Base-by-base conservation (phyloP, 2,888 invertebrate genomes). In the Macrosoma leucophasiata region DNA sequence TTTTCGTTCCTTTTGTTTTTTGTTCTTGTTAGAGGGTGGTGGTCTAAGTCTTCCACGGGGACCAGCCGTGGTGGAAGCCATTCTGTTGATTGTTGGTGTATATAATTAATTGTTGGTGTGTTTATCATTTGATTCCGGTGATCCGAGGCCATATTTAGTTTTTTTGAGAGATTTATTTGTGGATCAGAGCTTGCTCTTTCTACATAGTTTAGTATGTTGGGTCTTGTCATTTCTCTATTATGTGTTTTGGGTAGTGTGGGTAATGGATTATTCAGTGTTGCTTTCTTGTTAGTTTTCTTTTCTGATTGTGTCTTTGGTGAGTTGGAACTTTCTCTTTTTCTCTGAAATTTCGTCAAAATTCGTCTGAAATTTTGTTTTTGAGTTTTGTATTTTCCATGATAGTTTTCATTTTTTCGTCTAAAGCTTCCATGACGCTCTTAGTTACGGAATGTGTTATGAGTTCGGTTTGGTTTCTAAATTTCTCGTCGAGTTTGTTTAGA, bases 41-140 rank as follows among this genome's bases (percentile, higher is more conserved):
- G 43, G 36, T 42, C 39, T 34, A 31, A 18, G 13, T 22, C 39
- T 34, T 15, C 42, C 40, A 24, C 34, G 39, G 34, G 30, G 39
- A 39, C 33, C 34, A 31, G 30, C 24, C 33, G 32, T 29, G 22
- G 25, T 20, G 22, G 13, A 12, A 19, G 12, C n/a, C n/a, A n/a
- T n/a, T n/a, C n/a, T n/a, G n/a, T n/a, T n/a, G n/a, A n/a, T n/a
- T n/a, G n/a, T n/a, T n/a, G n/a, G n/a, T n/a, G n/a, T n/a, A n/a
- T n/a, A n/a, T n/a, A n/a, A n/a, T n/a, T n/a, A n/a, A n/a, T 20
- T 20, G 25, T 35, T 30, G 30, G 14, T 26, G 25, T 30, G 25
- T 12, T 26, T 26, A 21, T 26, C 11, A 23, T 25, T 30, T 26
- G 35, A 15, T 36, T 30, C 22, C 30, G 35, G 25, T 36, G 13